phyloP scores from a whole-genome alignment of 2,888 invertebrate species.

The Callimorpha dominula region DNA sequence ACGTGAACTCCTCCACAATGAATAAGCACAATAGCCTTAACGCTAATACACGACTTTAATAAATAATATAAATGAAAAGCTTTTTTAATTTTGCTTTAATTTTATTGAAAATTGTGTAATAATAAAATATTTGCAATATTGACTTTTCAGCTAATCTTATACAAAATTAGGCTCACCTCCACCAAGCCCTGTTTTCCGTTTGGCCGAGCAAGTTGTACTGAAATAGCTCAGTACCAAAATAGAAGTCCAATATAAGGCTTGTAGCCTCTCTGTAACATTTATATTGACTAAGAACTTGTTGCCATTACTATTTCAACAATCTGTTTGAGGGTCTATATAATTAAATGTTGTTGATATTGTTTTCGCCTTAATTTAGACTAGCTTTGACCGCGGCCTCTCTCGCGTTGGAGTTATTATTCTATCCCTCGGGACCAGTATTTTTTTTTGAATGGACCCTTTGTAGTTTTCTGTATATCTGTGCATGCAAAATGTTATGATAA shows the following conservation, averaged over 20 bases:
- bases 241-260: constrained; percentile 56
- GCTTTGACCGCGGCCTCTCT: no score
- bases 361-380: background rate
- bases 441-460: no score
- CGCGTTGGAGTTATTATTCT: no score
- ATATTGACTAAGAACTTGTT: constrained; percentile 36
- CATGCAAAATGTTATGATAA: no score
- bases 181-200: constrained; percentile 49
- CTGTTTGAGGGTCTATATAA: background rate
- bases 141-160: background rate
- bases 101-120: background rate
- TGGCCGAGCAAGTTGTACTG: constrained; percentile 44
- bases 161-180: constrained; percentile 22
- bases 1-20: no score
- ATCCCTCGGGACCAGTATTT: no score
- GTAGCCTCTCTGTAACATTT: constrained; percentile 38
- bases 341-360: background rate
- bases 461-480: no score
- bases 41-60: no score
- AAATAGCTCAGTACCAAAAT: constrained; percentile 58
- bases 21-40: no score
- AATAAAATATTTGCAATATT: background rate
- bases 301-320: constrained; percentile 4
- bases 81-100: background rate
- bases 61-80: no score